phyloP scores from a whole-genome alignment of 2,888 invertebrate genomes.

The Sarcophaga rosellei region DNA sequence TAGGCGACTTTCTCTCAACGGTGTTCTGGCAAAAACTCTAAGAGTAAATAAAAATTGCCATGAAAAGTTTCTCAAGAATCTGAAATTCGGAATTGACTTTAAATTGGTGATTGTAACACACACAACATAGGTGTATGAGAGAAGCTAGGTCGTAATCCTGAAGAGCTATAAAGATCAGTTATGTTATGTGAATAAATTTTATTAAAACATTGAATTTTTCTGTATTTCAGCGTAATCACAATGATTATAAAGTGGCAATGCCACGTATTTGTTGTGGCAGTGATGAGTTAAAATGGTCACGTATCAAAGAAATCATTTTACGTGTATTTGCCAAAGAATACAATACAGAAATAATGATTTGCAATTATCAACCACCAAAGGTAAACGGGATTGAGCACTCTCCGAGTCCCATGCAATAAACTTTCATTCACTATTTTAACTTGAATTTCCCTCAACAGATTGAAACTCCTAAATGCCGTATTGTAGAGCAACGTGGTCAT shows the following conservation, averaged over 20 bases:
- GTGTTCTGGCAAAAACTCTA: too few relatives aligned
- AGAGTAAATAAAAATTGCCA: too few relatives aligned
- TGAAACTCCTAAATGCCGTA: constrained; percentile 73
- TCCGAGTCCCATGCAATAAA: too few relatives aligned
- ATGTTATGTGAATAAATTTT: too few relatives aligned
- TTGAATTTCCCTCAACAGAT: constrained; percentile 65
- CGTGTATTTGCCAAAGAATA: constrained; percentile 75
- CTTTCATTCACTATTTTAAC: neutral
- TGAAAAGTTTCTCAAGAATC: too few relatives aligned
- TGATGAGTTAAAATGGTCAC: constrained; percentile 84
- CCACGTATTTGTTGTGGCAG: constrained; percentile 86
- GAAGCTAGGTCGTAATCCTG: too few relatives aligned
- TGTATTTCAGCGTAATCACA: constrained; percentile 78
- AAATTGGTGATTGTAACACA: too few relatives aligned
- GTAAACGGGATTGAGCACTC: constrained; percentile 43
- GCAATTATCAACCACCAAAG: constrained; percentile 73
- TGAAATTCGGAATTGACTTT: too few relatives aligned
- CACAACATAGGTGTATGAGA: too few relatives aligned
- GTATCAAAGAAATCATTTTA: constrained; percentile 80
- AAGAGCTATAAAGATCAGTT: too few relatives aligned
- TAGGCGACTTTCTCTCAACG: too few relatives aligned
- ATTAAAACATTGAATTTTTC: too few relatives aligned
- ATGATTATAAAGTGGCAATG: constrained; percentile 83
- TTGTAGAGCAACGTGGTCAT: constrained; percentile 82
- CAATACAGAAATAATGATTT: constrained; percentile 75